Evolutionary conservation across 2,888 invertebrate species (phyloP), one percentile per base, ranked within the genome.

Genomic region (Ophion obscuratus): DNA sequence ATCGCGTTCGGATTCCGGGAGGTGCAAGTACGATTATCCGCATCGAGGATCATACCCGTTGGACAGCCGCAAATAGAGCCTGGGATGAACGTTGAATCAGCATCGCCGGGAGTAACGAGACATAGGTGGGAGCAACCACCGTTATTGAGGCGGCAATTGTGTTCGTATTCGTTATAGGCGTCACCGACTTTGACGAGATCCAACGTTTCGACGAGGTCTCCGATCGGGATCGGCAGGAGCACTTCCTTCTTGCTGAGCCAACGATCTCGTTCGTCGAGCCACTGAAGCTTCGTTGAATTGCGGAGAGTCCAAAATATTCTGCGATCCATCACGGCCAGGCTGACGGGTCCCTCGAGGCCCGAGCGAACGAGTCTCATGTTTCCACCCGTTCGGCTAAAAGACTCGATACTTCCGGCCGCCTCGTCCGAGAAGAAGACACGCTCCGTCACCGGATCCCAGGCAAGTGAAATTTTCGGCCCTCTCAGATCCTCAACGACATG

Each of bases 71-170:
- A 66, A 9, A 14, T 7, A 27, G 14, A 24, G 24, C 64, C 64
- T 7, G 6, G 11, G 24, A 14, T 17, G 27, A 17, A 2, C 3
- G 17, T 57, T n/a, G 31, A 31, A 31, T 31, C 4, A 31, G 31
- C 57, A 17, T 57, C 57, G 10, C 57, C 31, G 17, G 9, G 40
- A 40, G 40, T 9, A 40, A 66, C 66, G 6, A 66, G 66, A 66
- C 66, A 66, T 6, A 66, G 36, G 66, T 66, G 66, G 4, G 66
- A 66, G 31, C 66, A 66, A 31, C 66, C 66, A 2, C 66, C 66
- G 31, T 66, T 66, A 3, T 5, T 10, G 2, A 10, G 2, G 2
- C 66, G 66, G 17, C 66, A 66, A 3, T 9, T 11, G 36, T 24
- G 31, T 40, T 40, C 40, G 27, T 2, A 17, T 17, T 2, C 14